A percentile compares a stretch with the other conserved stretches of the same genome.
Conservation (phyloP, 2,888 invertebrate genomes). For the Lymantria dispar region DNA sequence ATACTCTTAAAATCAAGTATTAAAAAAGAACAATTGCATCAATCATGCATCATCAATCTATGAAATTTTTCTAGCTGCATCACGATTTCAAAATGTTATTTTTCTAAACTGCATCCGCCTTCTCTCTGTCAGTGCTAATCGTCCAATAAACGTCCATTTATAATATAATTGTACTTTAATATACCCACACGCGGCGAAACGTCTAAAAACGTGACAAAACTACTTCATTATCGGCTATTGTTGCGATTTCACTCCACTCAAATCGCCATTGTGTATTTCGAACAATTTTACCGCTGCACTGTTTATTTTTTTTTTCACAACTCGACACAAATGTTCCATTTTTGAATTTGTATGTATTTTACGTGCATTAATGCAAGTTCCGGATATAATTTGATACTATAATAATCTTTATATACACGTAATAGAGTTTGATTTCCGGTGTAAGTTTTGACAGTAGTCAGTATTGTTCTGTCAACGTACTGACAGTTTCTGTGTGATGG, state of each 20-base stretch:
- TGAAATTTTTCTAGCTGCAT: too few relatives aligned
- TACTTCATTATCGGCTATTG: conserved; percentile 57
- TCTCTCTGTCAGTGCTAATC: conserved; percentile 54
- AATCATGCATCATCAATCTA: too few relatives aligned
- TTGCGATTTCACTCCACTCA: conserved; percentile 63
- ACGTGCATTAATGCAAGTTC: conserved; percentile 1
- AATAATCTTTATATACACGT: conserved; percentile 6
- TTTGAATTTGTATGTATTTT: conserved; percentile 13
- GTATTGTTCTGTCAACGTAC: conserved; percentile 8
- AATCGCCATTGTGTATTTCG: conserved; percentile 48
- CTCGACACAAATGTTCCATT: conserved; percentile 20
- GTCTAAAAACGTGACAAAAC: conserved; percentile 66
- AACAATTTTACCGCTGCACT: conserved; percentile 31
- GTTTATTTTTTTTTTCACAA: conserved; percentile 28
- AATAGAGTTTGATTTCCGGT: conserved; percentile 12
- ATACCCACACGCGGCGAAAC: conserved; percentile 60
- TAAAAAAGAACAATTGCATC: too few relatives aligned
- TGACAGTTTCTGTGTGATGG: conserved; percentile 35
- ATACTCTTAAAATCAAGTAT: too few relatives aligned
- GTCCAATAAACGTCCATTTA: conserved; percentile 72
- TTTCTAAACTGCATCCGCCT: conserved; percentile 40
- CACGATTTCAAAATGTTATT: conserved; percentile 41
- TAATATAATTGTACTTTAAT: conserved; percentile 74
- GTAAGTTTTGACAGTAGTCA: conserved; percentile 4
- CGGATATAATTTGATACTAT: conserved; percentile 4